A percentile compares a stretch with the other conserved stretches of the same genome.
Evolutionary conservation across 2,113 vertebrate species (phyloP).

Genomic region (Thermophis baileyi): DNA sequence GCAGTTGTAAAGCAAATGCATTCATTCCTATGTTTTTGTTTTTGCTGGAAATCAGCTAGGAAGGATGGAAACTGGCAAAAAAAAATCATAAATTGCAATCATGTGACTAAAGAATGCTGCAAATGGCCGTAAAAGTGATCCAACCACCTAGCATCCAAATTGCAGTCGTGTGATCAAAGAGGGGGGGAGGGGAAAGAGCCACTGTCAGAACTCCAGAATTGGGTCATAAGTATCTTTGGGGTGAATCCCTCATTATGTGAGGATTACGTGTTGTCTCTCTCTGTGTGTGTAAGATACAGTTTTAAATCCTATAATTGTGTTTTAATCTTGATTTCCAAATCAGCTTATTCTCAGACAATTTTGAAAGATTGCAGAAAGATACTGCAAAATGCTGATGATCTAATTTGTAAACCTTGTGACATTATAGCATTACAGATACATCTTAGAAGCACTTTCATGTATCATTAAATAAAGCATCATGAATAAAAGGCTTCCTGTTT

Average conservation of each 20-base stretch:
- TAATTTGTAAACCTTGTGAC: not conserved
- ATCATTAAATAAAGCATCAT: not conserved
- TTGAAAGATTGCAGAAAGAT: not conserved
- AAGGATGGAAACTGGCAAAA: not conserved
- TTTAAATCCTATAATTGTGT: not conserved
- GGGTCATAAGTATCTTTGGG: not conserved
- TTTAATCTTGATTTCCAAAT: not conserved
- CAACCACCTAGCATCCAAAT: not conserved
- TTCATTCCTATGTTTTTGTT: not conserved
- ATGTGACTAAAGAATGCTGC: not conserved
- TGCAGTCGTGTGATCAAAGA: not conserved
- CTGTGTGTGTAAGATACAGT: no score
- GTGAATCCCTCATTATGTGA: not conserved
- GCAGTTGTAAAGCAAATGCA: not conserved
- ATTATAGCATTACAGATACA: not conserved
- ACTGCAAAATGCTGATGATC: not conserved
- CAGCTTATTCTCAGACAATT: not conserved
- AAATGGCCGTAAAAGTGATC: not conserved
- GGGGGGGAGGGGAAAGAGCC: no score
- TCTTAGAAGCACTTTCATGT: not conserved
- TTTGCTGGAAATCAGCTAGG: not conserved
- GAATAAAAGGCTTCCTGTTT: not conserved
- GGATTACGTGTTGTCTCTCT: not conserved
- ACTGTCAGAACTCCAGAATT: not conserved
- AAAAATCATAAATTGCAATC: not conserved